Conservation (phyloP, 2,888 invertebrate species). For the Oligia strigilis region DNA sequence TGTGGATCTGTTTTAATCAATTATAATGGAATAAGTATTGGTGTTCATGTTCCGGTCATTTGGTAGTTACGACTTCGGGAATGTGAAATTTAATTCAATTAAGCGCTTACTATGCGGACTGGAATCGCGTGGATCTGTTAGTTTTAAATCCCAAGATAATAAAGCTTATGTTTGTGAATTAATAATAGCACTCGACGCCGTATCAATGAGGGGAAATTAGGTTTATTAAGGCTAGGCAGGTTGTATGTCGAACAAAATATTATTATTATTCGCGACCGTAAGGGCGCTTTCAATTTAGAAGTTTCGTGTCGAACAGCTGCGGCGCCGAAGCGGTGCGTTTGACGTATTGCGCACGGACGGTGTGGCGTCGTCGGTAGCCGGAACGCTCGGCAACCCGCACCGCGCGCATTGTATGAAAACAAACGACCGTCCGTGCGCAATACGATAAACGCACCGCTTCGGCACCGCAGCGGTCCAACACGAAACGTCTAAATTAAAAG, state of each 20-base stretch:
- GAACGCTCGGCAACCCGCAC: too few relatives aligned
- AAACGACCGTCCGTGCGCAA: too few relatives aligned
- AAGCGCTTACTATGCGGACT: conserved; percentile 37
- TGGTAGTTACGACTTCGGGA: conserved; percentile 45
- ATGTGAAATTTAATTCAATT: conserved; percentile 61
- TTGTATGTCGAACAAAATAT: neutral
- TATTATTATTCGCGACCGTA: neutral
- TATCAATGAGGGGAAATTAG: neutral
- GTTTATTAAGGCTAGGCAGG: neutral
- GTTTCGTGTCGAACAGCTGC: too few relatives aligned
- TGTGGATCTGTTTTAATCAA: conserved; percentile 58
- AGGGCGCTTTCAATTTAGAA: too few relatives aligned
- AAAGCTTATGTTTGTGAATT: conserved; percentile 24
- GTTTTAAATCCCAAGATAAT: conserved; percentile 52
- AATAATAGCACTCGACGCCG: conserved; percentile 25
- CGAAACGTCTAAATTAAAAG: too few relatives aligned
- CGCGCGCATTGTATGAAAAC: too few relatives aligned
- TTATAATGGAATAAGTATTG: conserved; percentile 57
- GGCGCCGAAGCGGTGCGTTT: too few relatives aligned
- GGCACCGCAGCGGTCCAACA: too few relatives aligned
- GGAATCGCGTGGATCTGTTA: conserved; percentile 31
- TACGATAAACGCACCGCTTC: too few relatives aligned
- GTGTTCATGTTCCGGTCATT: conserved; percentile 46
- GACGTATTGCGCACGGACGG: too few relatives aligned
- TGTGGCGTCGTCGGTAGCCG: too few relatives aligned